These are phyloP conservation scores for Eupithecia abbreviata DNA, from an alignment of 2,888 invertebrate species.

Conservation along the genomic window DNA sequence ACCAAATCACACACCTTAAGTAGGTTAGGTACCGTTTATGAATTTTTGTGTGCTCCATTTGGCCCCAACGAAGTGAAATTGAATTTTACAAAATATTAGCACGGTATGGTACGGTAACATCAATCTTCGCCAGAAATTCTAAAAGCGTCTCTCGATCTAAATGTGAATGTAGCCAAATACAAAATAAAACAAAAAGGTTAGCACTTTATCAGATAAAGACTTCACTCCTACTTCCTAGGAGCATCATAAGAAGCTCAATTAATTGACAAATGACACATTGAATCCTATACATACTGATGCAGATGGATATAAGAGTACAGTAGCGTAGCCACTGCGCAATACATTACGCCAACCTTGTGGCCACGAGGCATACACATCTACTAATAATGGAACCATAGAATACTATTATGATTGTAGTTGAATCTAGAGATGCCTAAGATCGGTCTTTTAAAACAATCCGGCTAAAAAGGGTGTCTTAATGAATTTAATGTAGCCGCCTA, in stretches of 20 bases:
- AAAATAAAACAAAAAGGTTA: too few species aligned
- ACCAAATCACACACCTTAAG: too few species aligned
- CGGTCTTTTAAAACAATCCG: neutral
- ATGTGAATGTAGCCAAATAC: neutral
- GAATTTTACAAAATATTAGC: too few species aligned
- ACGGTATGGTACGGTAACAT: too few species aligned
- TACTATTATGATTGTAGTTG: neutral
- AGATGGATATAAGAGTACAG: neutral
- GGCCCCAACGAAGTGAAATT: too few species aligned
- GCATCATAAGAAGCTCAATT: neutral
- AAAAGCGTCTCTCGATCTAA: neutral
- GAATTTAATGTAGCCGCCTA: too few species aligned
- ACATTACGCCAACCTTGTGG: neutral
- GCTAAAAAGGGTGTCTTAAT: neutral
- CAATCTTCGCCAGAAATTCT: too few species aligned
- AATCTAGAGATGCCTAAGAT: neutral
- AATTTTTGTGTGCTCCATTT: too few species aligned
- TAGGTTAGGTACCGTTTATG: too few species aligned
- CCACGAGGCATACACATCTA: neutral
- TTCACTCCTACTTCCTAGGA: neutral
- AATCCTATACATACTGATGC: neutral
- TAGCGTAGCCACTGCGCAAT: neutral
- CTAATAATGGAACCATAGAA: neutral
- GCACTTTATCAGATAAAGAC: too few species aligned
- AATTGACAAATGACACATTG: neutral